Evolutionary conservation across 2,113 vertebrate species (phyloP).

Genomic region (Laticauda colubrina): DNA sequence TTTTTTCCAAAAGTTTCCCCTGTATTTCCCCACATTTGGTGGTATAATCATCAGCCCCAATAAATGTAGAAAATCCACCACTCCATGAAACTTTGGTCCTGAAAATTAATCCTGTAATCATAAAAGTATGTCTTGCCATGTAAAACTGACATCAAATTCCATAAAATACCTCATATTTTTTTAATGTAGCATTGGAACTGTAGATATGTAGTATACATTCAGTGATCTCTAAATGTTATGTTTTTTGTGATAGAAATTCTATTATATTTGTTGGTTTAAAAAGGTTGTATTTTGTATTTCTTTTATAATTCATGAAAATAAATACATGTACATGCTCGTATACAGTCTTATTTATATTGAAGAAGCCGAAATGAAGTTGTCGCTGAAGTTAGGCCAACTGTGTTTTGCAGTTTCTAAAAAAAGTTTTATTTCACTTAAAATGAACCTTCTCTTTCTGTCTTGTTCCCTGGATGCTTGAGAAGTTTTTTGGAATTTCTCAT

Average conservation of each 20-base stretch:
- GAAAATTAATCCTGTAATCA: not conserved
- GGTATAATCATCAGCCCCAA: not conserved
- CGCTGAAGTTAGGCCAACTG: not conserved
- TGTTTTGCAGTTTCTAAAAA: not conserved
- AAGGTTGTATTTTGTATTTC: not conserved
- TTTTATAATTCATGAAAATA: not conserved
- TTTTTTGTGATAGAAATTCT: conserved; percentile 21
- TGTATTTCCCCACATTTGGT: not conserved
- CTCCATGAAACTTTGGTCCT: not conserved
- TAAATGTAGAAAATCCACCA: not conserved
- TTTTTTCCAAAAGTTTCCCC: conserved; percentile 2
- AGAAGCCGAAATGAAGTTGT: not conserved
- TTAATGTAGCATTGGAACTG: not conserved
- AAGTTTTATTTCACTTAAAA: not conserved
- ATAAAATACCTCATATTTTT: not conserved
- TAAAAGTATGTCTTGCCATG: not conserved
- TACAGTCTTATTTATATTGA: not conserved
- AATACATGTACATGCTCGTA: not conserved
- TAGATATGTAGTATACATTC: conserved; percentile 9
- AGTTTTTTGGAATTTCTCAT: not conserved
- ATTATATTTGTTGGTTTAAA: conserved; percentile 16
- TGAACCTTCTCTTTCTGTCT: not conserved
- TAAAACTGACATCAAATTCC: not conserved
- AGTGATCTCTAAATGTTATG: not conserved
- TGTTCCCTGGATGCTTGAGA: not conserved